Conservation (phyloP, 2,113 vertebrate species). For the Sturnira hondurensis region DNA sequence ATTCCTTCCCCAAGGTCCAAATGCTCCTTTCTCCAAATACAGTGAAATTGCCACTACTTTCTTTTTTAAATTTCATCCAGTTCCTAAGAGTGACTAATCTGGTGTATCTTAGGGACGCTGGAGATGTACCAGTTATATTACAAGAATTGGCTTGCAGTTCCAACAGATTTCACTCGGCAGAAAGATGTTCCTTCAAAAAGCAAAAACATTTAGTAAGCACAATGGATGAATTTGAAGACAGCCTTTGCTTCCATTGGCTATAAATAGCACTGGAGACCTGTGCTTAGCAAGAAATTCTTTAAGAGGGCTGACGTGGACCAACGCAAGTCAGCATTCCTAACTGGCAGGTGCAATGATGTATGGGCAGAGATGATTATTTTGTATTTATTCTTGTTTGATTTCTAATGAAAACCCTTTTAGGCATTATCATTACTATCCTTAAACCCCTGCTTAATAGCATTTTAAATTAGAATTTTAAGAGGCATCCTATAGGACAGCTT, state of each 20-base stretch:
- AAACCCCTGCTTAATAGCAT: background rate
- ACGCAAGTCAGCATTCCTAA: background rate
- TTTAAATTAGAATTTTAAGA: background rate
- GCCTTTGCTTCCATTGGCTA: background rate
- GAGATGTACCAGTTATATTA: too few species aligned
- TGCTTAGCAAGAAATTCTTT: background rate
- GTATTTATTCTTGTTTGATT: background rate
- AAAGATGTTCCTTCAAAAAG: background rate
- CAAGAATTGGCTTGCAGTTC: background rate
- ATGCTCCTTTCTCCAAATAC: slow-evolving; percentile 53
- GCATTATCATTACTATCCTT: background rate
- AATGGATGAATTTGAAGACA: background rate
- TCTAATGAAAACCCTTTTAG: background rate
- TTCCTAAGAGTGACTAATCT: background rate
- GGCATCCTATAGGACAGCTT: background rate
- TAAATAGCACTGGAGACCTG: background rate
- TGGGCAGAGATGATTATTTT: background rate
- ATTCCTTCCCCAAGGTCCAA: slow-evolving; percentile 51
- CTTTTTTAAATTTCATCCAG: background rate
- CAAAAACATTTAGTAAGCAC: background rate
- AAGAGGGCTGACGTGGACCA: background rate
- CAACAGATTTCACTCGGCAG: background rate
- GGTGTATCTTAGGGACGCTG: background rate
- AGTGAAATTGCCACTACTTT: slow-evolving; percentile 53
- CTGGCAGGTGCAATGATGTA: background rate